Base-by-base conservation (phyloP, 2,888 invertebrate genomes). In the Epinotia nisella region DNA sequence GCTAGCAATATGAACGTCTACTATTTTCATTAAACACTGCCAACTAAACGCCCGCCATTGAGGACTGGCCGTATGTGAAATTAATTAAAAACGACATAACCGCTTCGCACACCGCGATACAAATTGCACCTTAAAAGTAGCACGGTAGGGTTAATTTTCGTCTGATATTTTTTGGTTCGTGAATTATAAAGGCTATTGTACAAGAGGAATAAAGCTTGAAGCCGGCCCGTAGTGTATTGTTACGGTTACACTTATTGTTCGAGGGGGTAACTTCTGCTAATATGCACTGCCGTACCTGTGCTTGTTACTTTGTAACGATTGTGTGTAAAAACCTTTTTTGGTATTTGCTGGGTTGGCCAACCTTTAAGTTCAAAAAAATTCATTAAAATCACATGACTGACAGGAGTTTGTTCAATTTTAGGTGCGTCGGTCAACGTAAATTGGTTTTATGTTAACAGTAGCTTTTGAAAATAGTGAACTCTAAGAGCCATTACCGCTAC, bases 201-300 rank as follows among this genome's bases (percentile, higher is more conserved):
- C 72, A 70, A 13, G 56, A 58, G 19, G 65, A 45, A 73, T 75
- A 75, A 56, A 70, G 75, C 55, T 76, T 77, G 75, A 76, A 78
- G 75, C 78, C 77, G 78, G 77, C 71, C 73, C 75, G 78, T 80
- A 78, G 79, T 78, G 80, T 77, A 81, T 83, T 79, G 83, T 82
- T 79, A 77, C 74, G 62, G 56, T 29, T 29, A 21, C 51, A 69
- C 69, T 64, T 58, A 73, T 69, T 73, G 73, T 73, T 73, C 60
- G 60, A 68, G 56, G 64, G 65, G 53, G 75, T 62, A 75, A 76
- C 75, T 75, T 76, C 72, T 75, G 72, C 74, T 76, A 73, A 76
- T 75, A 76, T 76, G 75, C 66, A 74, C 71, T 41, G 61, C 75
- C 61, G 21, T 51, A 51, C 24, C 13, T 61, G 64, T 51, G 55